Evolutionary conservation across 2,113 vertebrate species (phyloP), one percentile per base, ranked within the genome.

Genomic region (Raja brachyura): DNA sequence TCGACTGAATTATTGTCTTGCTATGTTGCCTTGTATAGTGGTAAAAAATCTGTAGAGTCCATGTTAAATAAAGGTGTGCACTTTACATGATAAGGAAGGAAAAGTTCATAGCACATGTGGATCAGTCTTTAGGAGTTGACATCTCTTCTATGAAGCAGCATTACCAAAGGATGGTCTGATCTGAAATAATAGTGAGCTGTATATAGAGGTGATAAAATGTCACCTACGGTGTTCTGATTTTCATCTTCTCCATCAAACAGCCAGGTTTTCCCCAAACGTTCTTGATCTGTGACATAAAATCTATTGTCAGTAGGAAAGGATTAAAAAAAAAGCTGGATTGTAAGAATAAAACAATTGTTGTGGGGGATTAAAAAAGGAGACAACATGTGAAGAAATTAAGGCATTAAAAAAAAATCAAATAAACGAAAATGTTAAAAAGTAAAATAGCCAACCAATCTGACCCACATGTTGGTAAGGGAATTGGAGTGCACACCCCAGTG

Each of bases 321-420:
- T 39, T 22, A 56, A 25, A 48, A 54, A 83, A 48, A 39, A 54
- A 56, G 79, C 22, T 83, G 8, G 48, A 18, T 83, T 39, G 48
- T 54, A 81, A 1, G 54, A 83, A 56, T 83, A 56, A 7, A 83
- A 83, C 5, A 48, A 20, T 39, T 33, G 16, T 39, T 7, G 39
- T 54, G 48, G 39, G 25, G 25, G 25, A 48, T 48, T 1, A 48
- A 48, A 48, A 83, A 54, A 54, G 56, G 48, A 48, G 18, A 18
- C 25, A 8, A 56, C 48, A 48, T 9, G 25, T 0, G 7, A 22
- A 25, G 48, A 56, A 83, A 56, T 83, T 54, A 83, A 83, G 48
- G 79, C 79, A 83, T 11, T 25, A 83, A 83, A 54, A 83, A 83
- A 83, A 83, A 83, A 54, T 39, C 79, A 83, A 56, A 83, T 25